Evolutionary conservation across 2,888 invertebrate species (phyloP).

Genomic region (Lomographa bimaculata): DNA sequence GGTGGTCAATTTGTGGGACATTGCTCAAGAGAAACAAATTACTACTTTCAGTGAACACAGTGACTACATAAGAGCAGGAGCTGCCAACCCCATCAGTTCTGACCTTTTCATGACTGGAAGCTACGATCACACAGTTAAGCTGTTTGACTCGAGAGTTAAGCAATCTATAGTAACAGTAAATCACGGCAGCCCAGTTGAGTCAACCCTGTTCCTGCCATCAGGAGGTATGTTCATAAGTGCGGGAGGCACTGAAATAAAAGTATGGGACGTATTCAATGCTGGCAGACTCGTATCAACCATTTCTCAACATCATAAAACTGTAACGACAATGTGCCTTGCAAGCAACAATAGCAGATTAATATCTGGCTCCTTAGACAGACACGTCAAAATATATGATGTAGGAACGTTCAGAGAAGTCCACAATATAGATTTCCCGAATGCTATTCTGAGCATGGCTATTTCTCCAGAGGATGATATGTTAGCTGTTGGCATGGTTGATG

Average conservation of each 20-base stretch:
- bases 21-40: conserved; percentile 90
- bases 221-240: conserved; percentile 96
- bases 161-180: conserved; percentile 89
- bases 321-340: conserved; percentile 93
- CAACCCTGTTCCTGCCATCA: conserved; percentile 92
- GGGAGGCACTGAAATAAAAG: conserved; percentile 94
- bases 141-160: conserved; percentile 93
- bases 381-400: conserved; percentile 96
- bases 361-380: conserved; percentile 96
- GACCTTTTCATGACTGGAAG: conserved; percentile 93
- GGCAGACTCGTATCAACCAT: conserved; percentile 93
- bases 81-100: conserved; percentile 89
- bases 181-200: conserved; percentile 96
- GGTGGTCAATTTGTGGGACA: conserved; percentile 94
- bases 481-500: conserved; percentile 96
- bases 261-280: conserved; percentile 96
- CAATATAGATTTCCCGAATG: conserved; percentile 94
- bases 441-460: conserved; percentile 93
- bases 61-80: conserved; percentile 94
- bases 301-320: conserved; percentile 97
- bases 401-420: conserved; percentile 94
- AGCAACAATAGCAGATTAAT: conserved; percentile 92
- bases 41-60: conserved; percentile 86
- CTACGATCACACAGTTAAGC: conserved; percentile 93
- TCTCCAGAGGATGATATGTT: conserved; percentile 91